Evolutionary conservation across 2,888 invertebrate species (phyloP).

Genomic region (Amorpha juglandis): DNA sequence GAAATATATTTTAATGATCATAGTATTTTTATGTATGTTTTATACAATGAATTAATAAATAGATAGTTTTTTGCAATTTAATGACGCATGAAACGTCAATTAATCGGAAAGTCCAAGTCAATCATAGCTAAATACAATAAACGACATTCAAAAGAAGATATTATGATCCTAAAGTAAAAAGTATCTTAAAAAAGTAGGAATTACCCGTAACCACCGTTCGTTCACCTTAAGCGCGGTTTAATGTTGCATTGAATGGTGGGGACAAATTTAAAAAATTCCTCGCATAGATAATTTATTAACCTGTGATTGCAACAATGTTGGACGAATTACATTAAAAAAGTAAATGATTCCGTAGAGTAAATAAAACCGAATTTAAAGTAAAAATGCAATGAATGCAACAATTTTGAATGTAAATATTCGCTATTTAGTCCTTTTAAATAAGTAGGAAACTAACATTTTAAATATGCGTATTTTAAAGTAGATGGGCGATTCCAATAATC

Average conservation of each 20-base stretch:
- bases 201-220: background rate
- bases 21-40: background rate
- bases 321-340: too few relatives aligned
- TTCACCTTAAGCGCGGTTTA: background rate
- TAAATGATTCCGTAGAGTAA: too few relatives aligned
- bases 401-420: too few relatives aligned
- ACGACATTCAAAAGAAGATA: background rate
- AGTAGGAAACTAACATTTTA: too few relatives aligned
- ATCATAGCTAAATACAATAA: background rate
- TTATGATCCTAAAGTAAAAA: background rate
- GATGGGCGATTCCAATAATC: too few relatives aligned
- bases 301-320: background rate
- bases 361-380: too few relatives aligned
- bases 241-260: background rate
- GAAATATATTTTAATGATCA: too few relatives aligned
- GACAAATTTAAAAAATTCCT: background rate
- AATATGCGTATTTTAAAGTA: too few relatives aligned
- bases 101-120: background rate
- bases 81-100: background rate
- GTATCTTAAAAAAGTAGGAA: background rate
- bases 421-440: too few relatives aligned
- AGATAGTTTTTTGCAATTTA: background rate
- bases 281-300: background rate
- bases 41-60: background rate
- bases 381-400: too few relatives aligned